These are phyloP conservation scores for Acleris emargana DNA, from an alignment of 2,888 invertebrate species.

Conservation along the genomic window DNA sequence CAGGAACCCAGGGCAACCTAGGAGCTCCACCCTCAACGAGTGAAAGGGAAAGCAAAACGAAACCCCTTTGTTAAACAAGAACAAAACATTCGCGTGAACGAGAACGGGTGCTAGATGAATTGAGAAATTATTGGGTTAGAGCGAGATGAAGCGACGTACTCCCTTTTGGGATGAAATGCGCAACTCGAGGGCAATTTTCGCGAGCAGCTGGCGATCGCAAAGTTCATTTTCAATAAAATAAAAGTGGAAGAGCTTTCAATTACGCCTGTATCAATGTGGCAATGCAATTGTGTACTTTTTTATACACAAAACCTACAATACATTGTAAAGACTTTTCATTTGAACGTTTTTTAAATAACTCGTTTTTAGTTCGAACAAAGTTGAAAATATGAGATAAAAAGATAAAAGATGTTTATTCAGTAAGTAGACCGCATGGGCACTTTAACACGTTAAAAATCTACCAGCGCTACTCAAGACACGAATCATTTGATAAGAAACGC, in stretches of 20 bases:
- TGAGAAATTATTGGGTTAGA: constrained; percentile 42
- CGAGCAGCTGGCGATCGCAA: constrained; percentile 55
- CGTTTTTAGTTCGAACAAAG: not conserved
- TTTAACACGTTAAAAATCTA: too few species aligned
- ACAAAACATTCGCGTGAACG: constrained; percentile 37
- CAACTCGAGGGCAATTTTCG: constrained; percentile 54
- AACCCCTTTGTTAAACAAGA: constrained; percentile 42
- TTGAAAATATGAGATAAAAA: too few species aligned
- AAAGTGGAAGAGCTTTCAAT: constrained; percentile 45
- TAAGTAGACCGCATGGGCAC: too few species aligned
- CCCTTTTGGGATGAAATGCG: constrained; percentile 50
- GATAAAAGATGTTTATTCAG: too few species aligned
- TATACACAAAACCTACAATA: not conserved
- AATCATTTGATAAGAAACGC: too few species aligned
- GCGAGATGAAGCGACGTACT: constrained; percentile 40
- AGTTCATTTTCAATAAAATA: constrained; percentile 63
- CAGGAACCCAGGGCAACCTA: constrained; percentile 39
- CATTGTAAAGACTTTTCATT: not conserved
- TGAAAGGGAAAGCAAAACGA: constrained; percentile 39
- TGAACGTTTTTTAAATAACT: not conserved
- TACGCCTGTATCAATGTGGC: constrained; percentile 32
- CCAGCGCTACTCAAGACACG: too few species aligned
- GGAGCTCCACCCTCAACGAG: constrained; percentile 41
- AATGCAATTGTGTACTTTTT: constrained; percentile 17
- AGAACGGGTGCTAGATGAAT: constrained; percentile 34